Conservation (phyloP, 2,797 vertebrate species). For the Arctocebus calabarensis region DNA sequence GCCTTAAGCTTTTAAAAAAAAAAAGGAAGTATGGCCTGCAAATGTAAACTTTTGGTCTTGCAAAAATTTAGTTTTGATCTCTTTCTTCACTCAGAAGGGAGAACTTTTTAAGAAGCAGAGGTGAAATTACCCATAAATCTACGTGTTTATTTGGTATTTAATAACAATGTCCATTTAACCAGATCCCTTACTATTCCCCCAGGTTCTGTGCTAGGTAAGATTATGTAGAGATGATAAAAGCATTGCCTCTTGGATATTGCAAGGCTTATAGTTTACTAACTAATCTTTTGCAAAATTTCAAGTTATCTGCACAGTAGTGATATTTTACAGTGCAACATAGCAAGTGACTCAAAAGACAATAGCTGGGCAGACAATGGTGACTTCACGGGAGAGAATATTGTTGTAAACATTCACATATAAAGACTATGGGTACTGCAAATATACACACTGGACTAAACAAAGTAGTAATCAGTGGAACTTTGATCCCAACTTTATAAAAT, state of each 20-base stretch:
- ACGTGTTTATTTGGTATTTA: background rate
- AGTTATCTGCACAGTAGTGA: background rate
- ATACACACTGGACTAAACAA: background rate
- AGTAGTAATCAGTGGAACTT: background rate
- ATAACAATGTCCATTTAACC: constrained; percentile 16
- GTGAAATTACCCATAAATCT: background rate
- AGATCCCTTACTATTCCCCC: background rate
- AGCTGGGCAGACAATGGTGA: background rate
- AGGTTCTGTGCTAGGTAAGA: background rate
- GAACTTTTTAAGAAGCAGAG: background rate
- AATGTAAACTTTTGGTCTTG: background rate
- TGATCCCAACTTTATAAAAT: background rate
- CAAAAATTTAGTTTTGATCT: constrained; percentile 25
- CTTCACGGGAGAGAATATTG: background rate
- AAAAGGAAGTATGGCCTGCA: background rate
- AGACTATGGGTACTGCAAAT: background rate
- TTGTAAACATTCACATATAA: background rate
- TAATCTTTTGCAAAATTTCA: constrained; percentile 53
- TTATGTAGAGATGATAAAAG: constrained; percentile 10
- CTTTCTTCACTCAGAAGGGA: constrained; percentile 35
- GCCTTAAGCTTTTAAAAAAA: too few species aligned
- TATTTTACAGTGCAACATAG: background rate
- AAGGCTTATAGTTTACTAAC: background rate
- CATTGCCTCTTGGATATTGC: background rate
- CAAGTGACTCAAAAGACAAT: background rate